These are phyloP conservation scores for Sminthurinus signatus DNA, from an alignment of 1,140 invertebrate genomes.

Conservation along the genomic window DNA sequence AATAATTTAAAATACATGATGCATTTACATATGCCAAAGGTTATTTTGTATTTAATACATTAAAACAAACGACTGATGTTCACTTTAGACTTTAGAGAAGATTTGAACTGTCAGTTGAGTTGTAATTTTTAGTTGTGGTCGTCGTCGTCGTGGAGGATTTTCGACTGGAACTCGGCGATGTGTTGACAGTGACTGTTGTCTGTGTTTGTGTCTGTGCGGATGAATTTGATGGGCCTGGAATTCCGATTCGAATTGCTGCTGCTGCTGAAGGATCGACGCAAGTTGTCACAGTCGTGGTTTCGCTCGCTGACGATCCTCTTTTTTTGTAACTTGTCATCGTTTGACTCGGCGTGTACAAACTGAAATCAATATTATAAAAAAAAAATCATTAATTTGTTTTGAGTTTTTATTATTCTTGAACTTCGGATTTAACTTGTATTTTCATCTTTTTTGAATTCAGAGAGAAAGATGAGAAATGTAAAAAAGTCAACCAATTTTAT, in stretches of 20 bases:
- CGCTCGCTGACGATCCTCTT: constrained; percentile 28
- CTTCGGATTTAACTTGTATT: background rate
- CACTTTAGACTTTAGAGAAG: too few species aligned
- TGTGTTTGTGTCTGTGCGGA: background rate
- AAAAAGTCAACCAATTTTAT: constrained; percentile 4
- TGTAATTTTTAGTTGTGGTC: constrained; percentile 4
- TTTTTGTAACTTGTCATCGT: constrained; percentile 16
- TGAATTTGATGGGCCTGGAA: background rate
- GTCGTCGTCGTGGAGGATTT: background rate
- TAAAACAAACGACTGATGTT: too few species aligned
- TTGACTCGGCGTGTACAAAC: constrained; percentile 15
- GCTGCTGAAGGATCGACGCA: background rate
- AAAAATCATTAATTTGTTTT: background rate
- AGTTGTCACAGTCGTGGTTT: constrained; percentile 25
- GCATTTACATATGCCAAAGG: too few species aligned
- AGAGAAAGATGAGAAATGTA: background rate
- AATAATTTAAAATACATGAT: too few species aligned
- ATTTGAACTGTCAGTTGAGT: background rate
- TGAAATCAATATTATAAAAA: constrained; percentile 12
- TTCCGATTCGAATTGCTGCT: background rate
- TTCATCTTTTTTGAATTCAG: background rate
- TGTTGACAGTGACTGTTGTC: background rate
- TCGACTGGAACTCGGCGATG: background rate
- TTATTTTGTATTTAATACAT: too few species aligned
- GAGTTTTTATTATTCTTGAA: background rate